These are phyloP conservation scores for Polydrusus pterygomalis DNA, from an alignment of 2,888 invertebrate species.

Conservation along the genomic window DNA sequence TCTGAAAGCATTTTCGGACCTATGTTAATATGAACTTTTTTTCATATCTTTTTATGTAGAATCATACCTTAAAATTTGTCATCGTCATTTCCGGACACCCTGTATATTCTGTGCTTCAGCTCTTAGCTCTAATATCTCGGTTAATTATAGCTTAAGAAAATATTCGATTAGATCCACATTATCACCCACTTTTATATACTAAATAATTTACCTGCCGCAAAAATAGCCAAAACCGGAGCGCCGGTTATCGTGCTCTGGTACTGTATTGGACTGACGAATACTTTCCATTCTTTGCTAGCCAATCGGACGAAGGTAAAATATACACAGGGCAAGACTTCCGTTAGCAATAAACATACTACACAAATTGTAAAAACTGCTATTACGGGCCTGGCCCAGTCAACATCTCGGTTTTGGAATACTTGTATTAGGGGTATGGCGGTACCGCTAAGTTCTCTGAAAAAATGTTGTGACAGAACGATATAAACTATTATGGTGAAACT, in stretches of 20 bases:
- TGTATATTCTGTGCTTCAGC: no score
- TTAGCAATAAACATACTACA: conserved; percentile 77
- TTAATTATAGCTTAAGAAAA: no score
- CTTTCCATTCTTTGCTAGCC: conserved; percentile 78
- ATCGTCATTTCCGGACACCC: no score
- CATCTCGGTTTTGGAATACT: conserved; percentile 76
- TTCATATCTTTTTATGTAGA: no score
- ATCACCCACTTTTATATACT: no score
- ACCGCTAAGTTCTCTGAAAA: conserved; percentile 74
- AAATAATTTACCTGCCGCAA: conserved; percentile 77
- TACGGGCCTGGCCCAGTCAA: conserved; percentile 77
- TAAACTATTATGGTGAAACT: no score
- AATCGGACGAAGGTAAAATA: conserved; percentile 75
- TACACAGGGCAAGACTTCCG: conserved; percentile 77
- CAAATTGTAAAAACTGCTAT: conserved; percentile 77
- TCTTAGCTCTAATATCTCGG: no score
- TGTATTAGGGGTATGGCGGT: conserved; percentile 77
- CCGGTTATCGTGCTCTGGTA: conserved; percentile 78
- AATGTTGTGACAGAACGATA: neutral
- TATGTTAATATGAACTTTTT: no score
- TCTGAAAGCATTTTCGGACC: no score
- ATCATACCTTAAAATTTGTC: no score
- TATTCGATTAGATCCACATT: no score
- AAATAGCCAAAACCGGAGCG: conserved; percentile 78
- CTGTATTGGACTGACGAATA: conserved; percentile 77